phyloP scores from a whole-genome alignment of 2,797 vertebrate genomes.

The Chiloscyllium punctatum region DNA sequence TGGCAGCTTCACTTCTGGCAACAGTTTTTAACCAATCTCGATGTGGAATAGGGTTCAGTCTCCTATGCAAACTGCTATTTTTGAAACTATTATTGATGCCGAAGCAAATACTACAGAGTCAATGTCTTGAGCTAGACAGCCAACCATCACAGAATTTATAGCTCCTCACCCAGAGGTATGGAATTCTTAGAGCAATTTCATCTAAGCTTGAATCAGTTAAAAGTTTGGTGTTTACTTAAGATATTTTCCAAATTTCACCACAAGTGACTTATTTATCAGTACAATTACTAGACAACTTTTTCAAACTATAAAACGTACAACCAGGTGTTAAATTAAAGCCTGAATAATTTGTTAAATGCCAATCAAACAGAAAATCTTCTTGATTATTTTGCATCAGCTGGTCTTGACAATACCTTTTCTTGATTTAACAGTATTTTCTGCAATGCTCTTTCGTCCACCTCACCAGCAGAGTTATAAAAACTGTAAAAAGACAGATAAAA shows the following conservation, averaged over 20 bases:
- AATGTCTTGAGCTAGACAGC: background rate
- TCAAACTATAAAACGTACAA: background rate
- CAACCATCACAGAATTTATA: background rate
- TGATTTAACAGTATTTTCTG: slow-evolving; percentile 65
- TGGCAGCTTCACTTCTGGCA: background rate
- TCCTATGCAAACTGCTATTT: background rate
- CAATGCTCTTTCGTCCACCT: slow-evolving; percentile 63
- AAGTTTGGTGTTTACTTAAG: background rate
- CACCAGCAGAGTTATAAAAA: slow-evolving; percentile 73
- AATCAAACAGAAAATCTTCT: background rate
- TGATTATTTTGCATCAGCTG: background rate
- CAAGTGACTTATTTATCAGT: background rate
- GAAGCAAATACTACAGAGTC: background rate
- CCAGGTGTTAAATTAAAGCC: background rate
- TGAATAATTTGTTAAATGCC: background rate
- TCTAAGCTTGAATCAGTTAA: background rate
- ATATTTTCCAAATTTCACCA: background rate
- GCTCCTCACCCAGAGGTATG: background rate
- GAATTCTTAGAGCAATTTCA: background rate
- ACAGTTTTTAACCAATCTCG: background rate
- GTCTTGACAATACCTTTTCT: slow-evolving; percentile 62
- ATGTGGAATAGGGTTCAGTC: background rate
- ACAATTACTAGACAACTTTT: background rate
- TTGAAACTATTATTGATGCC: background rate
- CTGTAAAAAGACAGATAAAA: slow-evolving; percentile 52